Evolutionary conservation across 2,113 vertebrate genomes (phyloP), one percentile per base, ranked within the genome.

Genomic region (Pomatorhinus ruficollis): DNA sequence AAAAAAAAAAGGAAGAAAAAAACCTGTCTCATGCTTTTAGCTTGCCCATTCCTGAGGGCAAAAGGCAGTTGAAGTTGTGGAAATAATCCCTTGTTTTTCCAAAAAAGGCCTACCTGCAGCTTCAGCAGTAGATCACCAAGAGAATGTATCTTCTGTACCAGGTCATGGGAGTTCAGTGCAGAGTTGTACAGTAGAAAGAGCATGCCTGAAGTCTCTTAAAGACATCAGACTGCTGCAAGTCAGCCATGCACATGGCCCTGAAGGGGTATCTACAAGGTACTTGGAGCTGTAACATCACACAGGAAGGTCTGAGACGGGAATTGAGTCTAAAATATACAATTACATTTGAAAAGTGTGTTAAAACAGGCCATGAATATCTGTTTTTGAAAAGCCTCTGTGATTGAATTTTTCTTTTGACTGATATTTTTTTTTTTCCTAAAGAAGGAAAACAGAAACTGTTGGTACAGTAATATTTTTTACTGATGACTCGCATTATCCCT

Each of bases 81-180:
- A 97, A 97, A 96, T 93, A 91, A 81, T 64, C 54, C 63, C 95
- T 91, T 96, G 90, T 95, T 97, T 97, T 97, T 93, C 76, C 72
- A 93, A 89, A 92, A 97, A 96, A 87, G 74, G 79, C 93, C 94
- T 96, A 94, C 92, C 88, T 94, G 84, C 88, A 96, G 86, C 90
- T 93, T 96, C 89, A 91, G 83, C 87, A 88, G 72, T n/a, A 60
- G 94, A 97, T 97, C 90, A 90, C 89, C 90, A 94, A 87, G 87
- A 96, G 81, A 97, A 66, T 28, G 27, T 89, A 60, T 85, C 82
- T 95, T 97, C 97, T 96, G 84, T 96, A 83, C 76, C 78, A 87
- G 97, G 95, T 97, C 97, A 97, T 71, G 69, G 95, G 94, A 97
- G 96, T 97, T 97, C 97, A 97, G 84, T 50, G 54, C 72, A n/a